Evolutionary conservation across 2,797 vertebrate genomes (phyloP).

Genomic region (Chrysolophus pictus): DNA sequence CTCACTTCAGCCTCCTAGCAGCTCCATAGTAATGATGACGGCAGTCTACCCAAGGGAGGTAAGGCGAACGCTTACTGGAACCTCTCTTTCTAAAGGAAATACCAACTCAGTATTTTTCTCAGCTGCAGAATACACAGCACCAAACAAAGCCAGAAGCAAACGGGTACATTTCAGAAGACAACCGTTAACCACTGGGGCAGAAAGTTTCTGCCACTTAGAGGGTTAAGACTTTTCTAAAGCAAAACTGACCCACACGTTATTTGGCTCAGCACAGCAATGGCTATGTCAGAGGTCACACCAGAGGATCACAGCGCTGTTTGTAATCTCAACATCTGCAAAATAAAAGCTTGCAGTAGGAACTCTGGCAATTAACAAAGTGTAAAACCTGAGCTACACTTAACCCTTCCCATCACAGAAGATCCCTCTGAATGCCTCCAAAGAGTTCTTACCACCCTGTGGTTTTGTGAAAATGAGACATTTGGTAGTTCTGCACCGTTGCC

Average conservation of each 20-base stretch:
- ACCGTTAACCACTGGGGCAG: not conserved
- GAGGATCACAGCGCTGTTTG: not conserved
- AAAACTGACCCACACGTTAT: not conserved
- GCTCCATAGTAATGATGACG: not conserved
- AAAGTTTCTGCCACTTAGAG: not conserved
- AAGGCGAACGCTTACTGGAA: not conserved
- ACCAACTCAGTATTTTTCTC: fast-evolving
- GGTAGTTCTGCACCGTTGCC: not conserved
- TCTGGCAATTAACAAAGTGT: not conserved
- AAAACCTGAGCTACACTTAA: not conserved
- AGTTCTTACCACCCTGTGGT: not conserved
- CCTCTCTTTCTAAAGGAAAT: not conserved
- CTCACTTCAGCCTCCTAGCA: not conserved
- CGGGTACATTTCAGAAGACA: not conserved
- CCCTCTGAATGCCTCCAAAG: not conserved
- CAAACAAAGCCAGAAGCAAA: not conserved
- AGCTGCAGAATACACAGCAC: not conserved
- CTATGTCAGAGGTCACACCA: not conserved
- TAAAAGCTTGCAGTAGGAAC: not conserved
- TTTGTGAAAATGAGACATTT: not conserved
- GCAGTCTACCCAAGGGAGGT: not conserved
- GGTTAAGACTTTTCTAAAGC: not conserved
- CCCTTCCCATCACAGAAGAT: not conserved
- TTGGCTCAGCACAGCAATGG: not conserved
- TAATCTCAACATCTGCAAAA: not conserved